Percentiles rank a stretch among this genome's conserved stretches.
These are phyloP conservation scores for Hoplostethus atlanticus DNA, from an alignment of 2,797 vertebrate species.

Conservation along the genomic window DNA sequence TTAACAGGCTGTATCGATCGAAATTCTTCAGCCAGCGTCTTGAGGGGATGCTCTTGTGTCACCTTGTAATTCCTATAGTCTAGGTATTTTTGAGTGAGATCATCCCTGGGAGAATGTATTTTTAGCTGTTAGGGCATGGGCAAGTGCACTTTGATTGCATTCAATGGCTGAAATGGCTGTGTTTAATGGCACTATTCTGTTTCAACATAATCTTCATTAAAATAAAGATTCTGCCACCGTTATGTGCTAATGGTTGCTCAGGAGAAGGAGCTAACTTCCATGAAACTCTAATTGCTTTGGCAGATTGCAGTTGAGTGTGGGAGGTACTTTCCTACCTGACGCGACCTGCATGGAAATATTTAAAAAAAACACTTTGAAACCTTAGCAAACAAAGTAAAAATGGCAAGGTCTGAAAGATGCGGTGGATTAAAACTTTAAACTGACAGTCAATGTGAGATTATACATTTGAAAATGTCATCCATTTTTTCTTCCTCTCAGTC, in stretches of 20 bases:
- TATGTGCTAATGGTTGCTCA: slow-evolving; percentile 42
- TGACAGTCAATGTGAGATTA: not conserved
- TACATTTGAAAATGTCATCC: not conserved
- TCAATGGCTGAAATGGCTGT: slow-evolving; percentile 50
- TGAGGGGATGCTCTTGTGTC: slow-evolving; percentile 64
- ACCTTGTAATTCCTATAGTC: slow-evolving; percentile 72
- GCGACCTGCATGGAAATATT: slow-evolving; percentile 16
- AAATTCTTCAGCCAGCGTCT: slow-evolving; percentile 57
- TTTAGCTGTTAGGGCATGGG: slow-evolving; percentile 50
- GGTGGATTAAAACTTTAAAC: slow-evolving; percentile 17
- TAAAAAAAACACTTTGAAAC: slow-evolving; percentile 3
- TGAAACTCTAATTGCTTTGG: slow-evolving; percentile 49
- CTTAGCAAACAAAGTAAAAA: slow-evolving; percentile 7
- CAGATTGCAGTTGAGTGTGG: slow-evolving; percentile 9
- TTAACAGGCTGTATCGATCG: slow-evolving; percentile 81
- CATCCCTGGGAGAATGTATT: slow-evolving; percentile 53
- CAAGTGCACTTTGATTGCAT: slow-evolving; percentile 64
- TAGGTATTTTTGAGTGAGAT: slow-evolving; percentile 64
- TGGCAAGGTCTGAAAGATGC: slow-evolving; percentile 8
- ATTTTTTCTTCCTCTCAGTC: not conserved
- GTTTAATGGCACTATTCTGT: slow-evolving; percentile 58
- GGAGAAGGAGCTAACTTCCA: slow-evolving; percentile 28
- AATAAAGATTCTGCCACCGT: slow-evolving; percentile 34
- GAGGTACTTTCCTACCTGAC: slow-evolving; percentile 35
- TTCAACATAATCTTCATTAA: slow-evolving; percentile 44